Conservation (phyloP, 2,888 invertebrate genomes). For the Rhyacophila evoluta region DNA sequence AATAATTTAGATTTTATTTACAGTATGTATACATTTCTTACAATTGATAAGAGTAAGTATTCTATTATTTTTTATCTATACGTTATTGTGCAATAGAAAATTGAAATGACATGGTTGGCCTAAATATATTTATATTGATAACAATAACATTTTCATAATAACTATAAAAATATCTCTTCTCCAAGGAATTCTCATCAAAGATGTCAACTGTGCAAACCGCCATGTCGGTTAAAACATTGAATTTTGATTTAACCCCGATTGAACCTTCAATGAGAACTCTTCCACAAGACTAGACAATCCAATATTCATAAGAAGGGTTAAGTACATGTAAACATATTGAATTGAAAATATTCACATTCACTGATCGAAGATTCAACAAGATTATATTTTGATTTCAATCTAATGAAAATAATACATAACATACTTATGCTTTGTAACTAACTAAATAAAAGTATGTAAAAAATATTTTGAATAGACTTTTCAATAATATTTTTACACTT, state of each 20-base stretch:
- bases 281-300: constrained; percentile 1
- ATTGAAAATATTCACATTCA: constrained; percentile 7
- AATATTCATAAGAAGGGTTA: constrained; percentile 41
- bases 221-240: background rate
- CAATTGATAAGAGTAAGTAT: constrained; percentile 47
- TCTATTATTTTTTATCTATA: constrained; percentile 30
- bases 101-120: constrained; percentile 48
- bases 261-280: background rate
- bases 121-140: constrained; percentile 2
- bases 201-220: constrained; percentile 26
- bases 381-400: background rate
- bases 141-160: constrained; percentile 42
- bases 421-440: background rate
- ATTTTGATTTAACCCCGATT: background rate
- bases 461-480: constrained; percentile 33
- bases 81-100: constrained; percentile 54
- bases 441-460: constrained; percentile 1
- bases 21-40: constrained; percentile 50
- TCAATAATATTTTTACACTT: constrained; percentile 38
- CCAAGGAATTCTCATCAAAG: constrained; percentile 44
- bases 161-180: constrained; percentile 50
- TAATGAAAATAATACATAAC: constrained; percentile 10
- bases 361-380: background rate
- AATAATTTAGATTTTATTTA: constrained; percentile 51
- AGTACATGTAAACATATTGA: constrained; percentile 31